Base-by-base conservation (phyloP, 2,113 vertebrate species). In the Bungarus multicinctus region DNA sequence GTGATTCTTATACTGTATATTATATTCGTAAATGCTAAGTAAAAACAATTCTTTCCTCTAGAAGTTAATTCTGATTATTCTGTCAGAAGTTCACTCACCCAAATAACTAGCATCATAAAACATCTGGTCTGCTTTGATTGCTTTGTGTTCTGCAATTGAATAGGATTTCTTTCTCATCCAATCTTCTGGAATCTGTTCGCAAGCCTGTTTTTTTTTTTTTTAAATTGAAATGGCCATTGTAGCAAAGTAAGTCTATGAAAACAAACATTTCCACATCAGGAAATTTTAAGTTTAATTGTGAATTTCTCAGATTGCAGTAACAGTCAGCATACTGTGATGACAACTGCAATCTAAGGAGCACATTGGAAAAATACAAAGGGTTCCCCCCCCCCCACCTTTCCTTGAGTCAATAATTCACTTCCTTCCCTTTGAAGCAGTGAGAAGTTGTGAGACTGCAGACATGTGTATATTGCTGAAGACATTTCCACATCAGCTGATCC, bases 291-390 rank as follows among this genome's bases (percentile, higher is more conserved):
- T 94, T 95, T 95, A 85, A 64, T 85, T 52, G 30, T 45, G 43
- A n/a, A 93, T 88, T 95, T 85, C 90, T 0, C 2, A 87, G 94
- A 94, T 39, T 85, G 0, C 1, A 92, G n/a, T 27, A 89, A 60
- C 85, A 91, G 52, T 74, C 88, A 86, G 47, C 69, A 25, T 34
- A 58, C 87, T 93, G 91, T 94, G 94, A 50, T 92, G 52, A 30
- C 45, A 93, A 91, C 94, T 96, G 95, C 95, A 95, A 96, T 94
- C 93, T 96, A 1, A 92, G 58, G 18, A 60, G 52, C 16, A 8
- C 23, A 45, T 55, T 91, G 90, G 89, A 93, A 92, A 94, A 94
- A 53, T 39, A 91, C 45, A 52, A 55, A 57, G 34, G 16, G 16
- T 7, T 58, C 0, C 0, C 0, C 0, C 7, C 54, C 54, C 22